Conservation (phyloP, 2,113 vertebrate species). For the Gopherus evgoodei region DNA sequence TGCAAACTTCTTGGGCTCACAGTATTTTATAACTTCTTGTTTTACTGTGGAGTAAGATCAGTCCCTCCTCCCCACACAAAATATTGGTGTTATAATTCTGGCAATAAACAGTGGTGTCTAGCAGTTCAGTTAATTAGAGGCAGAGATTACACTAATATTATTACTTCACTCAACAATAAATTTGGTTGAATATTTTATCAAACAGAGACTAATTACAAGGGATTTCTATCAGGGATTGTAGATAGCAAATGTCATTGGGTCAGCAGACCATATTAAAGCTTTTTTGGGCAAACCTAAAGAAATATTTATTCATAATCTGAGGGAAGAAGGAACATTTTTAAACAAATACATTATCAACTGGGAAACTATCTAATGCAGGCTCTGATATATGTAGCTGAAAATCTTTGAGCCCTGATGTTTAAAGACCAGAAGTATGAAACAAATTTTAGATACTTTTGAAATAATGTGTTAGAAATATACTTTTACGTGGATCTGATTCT, state of each 20-base stretch:
- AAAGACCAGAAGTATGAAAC: background rate
- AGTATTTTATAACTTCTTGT: background rate
- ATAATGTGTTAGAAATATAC: background rate
- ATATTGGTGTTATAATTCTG: background rate
- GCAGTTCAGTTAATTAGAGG: background rate
- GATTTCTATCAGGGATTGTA: background rate
- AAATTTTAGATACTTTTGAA: background rate
- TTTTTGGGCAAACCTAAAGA: background rate
- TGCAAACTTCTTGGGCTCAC: background rate
- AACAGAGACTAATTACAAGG: background rate
- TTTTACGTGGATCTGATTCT: background rate
- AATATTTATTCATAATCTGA: background rate
- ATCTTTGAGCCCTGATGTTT: background rate
- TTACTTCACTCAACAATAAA: background rate
- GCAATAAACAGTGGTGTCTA: background rate
- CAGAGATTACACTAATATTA: background rate
- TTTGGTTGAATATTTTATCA: constrained; percentile 14
- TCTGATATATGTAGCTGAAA: background rate
- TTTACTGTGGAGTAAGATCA: background rate
- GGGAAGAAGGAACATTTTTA: background rate
- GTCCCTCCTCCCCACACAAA: background rate
- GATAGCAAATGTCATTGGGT: background rate
- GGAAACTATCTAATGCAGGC: background rate
- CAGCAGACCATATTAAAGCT: background rate
- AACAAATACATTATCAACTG: background rate